Evolutionary conservation across 35 echinoderm and acorn worm genomes (phyloP).

Genomic region (Acanthaster planci): DNA sequence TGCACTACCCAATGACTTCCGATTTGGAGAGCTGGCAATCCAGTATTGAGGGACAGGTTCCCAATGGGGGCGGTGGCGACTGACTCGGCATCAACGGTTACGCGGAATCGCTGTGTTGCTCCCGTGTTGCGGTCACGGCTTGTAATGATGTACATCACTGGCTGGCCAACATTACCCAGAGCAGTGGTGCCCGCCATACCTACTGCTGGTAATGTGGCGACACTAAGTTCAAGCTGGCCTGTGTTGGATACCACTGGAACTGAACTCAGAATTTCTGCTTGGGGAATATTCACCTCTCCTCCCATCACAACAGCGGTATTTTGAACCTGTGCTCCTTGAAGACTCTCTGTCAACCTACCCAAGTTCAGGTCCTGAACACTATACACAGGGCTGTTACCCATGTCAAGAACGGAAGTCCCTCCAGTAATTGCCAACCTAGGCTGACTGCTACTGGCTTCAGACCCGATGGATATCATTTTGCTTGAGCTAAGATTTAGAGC

Average conservation of each 20-base stretch:
- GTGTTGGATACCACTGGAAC: not conserved
- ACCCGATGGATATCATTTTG: not conserved
- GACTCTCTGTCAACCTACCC: not conserved
- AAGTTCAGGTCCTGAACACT: slow-evolving; percentile 2
- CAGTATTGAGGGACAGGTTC: not conserved
- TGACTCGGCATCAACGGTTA: slow-evolving; percentile 58
- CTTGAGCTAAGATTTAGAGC: not conserved
- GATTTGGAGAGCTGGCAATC: not conserved
- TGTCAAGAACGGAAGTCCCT: not conserved
- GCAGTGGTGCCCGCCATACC: not conserved
- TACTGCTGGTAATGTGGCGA: not conserved
- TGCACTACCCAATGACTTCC: slow-evolving; percentile 1
- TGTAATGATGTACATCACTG: slow-evolving; percentile 58
- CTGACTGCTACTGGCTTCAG: not conserved
- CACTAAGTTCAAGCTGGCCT: not conserved
- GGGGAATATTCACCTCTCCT: not conserved
- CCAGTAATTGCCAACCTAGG: not conserved
- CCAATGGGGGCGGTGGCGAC: slow-evolving; percentile 47
- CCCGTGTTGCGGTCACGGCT: slow-evolving; percentile 63
- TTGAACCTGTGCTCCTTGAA: not conserved
- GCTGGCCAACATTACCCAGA: not conserved
- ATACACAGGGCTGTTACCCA: not conserved
- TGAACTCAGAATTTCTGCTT: not conserved
- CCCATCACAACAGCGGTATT: not conserved
- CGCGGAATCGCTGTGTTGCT: slow-evolving; percentile 40